Evolutionary conservation across 2,888 invertebrate species (phyloP), one percentile per base, ranked within the genome.

Genomic region (Labia minor): DNA sequence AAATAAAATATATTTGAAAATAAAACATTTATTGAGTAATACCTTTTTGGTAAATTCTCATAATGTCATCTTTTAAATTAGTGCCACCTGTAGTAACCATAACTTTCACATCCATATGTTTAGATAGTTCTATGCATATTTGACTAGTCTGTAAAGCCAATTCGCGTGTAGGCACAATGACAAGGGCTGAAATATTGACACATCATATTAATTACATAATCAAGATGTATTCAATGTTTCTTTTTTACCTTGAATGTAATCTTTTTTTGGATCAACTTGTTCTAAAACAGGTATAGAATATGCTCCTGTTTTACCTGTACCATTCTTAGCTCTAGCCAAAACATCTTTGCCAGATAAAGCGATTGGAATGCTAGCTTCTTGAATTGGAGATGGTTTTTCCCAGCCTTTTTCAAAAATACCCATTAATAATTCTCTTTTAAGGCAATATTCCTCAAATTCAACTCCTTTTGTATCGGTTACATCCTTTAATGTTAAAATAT

Each of bases 1-100:
- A n/a, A n/a, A n/a, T n/a, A n/a, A n/a, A n/a, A n/a, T n/a, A n/a
- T n/a, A n/a, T n/a, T n/a, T n/a, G n/a, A n/a, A n/a, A n/a, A n/a
- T n/a, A n/a, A n/a, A n/a, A n/a, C n/a, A n/a, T n/a, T n/a, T n/a
- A n/a, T n/a, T n/a, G n/a, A n/a, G n/a, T 33, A 33, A 8, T 78
- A 92, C 92, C 92, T 85, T 95, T 95, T 80, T 98, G 95, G 82
- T 96, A 96, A 78, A 99, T 92, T 81, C 98, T 90, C 91, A 99
- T 94, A 78, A 99, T 99, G 81, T 99, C 99, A 81, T 99, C 98
- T 77, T 96, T 90, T 75, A 93, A 83, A 81, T 91, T 91, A 73
- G 98, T 99, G 74, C 99, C 99, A 77, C 99, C 99, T 72, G 99
- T 99, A 74, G 98, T 98, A 71, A 99, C 99, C 99, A 99, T 99